Evolutionary conservation across 2,888 invertebrate species (phyloP).

Genomic region (Drepana falcataria): DNA sequence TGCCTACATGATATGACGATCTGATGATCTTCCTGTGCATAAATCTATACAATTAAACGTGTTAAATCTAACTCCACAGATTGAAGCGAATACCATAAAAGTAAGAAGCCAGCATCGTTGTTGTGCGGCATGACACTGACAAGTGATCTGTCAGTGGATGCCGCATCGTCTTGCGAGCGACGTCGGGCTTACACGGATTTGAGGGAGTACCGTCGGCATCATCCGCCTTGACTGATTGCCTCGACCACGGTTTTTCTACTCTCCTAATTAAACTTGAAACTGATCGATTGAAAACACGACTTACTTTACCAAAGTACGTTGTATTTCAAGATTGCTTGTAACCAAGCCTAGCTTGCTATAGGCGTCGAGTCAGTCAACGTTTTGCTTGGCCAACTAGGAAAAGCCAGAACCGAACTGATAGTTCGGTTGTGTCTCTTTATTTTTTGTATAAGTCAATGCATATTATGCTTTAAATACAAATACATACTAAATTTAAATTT

Average conservation of each 20-base stretch:
- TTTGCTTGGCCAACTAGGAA: too few species aligned
- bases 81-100: neutral
- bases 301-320: constrained; percentile 1
- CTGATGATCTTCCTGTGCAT: too few species aligned
- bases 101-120: neutral
- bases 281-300: constrained; percentile 11
- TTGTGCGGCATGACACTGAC: constrained; percentile 35
- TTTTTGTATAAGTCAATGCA: too few species aligned
- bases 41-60: neutral
- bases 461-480: too few species aligned
- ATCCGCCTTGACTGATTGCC: constrained; percentile 50
- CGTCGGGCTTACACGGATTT: constrained; percentile 52
- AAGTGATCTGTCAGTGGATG: constrained; percentile 50
- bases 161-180: constrained; percentile 25
- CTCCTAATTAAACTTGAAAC: constrained; percentile 25
- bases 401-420: too few species aligned
- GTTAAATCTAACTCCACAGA: neutral
- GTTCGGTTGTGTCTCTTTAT: too few species aligned
- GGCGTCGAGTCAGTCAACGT: too few species aligned
- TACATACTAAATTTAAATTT: too few species aligned
- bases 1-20: too few species aligned
- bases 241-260: constrained; percentile 23
- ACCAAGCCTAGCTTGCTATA: too few species aligned
- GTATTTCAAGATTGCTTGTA: too few species aligned
- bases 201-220: constrained; percentile 33